Percentiles rank a stretch among this genome's conserved stretches.
phyloP scores from a whole-genome alignment of 2,113 vertebrate genomes.

The Dicrurus megarhynchus region DNA sequence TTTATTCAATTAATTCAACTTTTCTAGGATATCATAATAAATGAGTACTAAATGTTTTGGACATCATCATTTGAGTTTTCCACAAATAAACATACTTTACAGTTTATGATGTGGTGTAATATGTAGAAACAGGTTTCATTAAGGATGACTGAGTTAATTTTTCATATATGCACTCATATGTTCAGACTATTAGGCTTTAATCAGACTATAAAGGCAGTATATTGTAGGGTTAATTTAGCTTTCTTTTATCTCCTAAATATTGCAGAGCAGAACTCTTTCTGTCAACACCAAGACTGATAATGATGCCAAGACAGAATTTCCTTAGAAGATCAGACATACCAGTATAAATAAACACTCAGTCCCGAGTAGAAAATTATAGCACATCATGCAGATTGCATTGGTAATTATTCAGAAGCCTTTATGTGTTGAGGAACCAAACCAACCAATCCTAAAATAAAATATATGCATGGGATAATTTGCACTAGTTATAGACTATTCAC shows the following conservation, averaged over 20 bases:
- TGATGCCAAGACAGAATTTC: not conserved
- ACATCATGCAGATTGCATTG: not conserved
- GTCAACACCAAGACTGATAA: not conserved
- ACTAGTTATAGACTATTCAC: constrained; percentile 25
- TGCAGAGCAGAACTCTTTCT: not conserved
- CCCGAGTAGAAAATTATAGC: constrained; percentile 38
- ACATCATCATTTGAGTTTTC: not conserved
- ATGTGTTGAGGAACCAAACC: not conserved
- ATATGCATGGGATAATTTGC: constrained; percentile 18
- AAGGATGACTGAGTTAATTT: not conserved
- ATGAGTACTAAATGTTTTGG: not conserved
- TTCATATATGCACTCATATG: not conserved
- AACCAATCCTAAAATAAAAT: constrained; percentile 52
- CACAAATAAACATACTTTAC: not conserved
- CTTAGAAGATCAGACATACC: not conserved
- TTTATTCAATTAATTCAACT: not conserved
- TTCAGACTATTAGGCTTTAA: not conserved
- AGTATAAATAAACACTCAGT: constrained; percentile 12
- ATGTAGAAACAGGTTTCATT: not conserved
- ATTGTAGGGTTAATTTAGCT: not conserved
- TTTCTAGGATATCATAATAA: not conserved
- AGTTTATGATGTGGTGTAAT: not conserved
- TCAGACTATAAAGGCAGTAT: not conserved
- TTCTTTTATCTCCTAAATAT: not conserved
- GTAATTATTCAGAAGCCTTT: constrained; percentile 41